phyloP scores from a whole-genome alignment of 2,113 vertebrate species.

The Chlamydotis undulata region DNA sequence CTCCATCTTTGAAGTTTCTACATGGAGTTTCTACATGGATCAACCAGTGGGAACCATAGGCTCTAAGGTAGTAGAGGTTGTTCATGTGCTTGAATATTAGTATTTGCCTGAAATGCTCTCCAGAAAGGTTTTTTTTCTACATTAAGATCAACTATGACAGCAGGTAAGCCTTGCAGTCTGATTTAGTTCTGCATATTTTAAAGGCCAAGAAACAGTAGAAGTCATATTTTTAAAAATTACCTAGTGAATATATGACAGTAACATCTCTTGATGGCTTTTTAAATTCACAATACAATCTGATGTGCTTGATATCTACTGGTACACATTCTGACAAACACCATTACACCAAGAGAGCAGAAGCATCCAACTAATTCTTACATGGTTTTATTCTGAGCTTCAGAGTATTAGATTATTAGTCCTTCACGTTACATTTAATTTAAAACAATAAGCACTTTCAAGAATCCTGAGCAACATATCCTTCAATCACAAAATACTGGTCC shows the following conservation, averaged over 20 bases:
- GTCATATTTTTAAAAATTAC: background rate
- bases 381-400: background rate
- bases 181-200: background rate
- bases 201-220: background rate
- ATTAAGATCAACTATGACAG: background rate
- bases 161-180: background rate
- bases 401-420: background rate
- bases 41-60: background rate
- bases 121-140: background rate
- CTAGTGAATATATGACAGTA: background rate
- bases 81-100: background rate
- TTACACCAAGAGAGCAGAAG: background rate
- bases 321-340: background rate
- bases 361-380: background rate
- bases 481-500: background rate
- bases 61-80: background rate
- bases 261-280: background rate
- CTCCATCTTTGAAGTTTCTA: background rate
- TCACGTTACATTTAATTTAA: background rate
- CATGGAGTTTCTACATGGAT: background rate
- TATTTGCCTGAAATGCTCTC: rapidly evolving
- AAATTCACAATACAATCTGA: background rate
- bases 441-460: background rate
- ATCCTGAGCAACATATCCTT: background rate
- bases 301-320: background rate